Conservation (phyloP, 2,113 vertebrate species). For the Egretta garzetta region DNA sequence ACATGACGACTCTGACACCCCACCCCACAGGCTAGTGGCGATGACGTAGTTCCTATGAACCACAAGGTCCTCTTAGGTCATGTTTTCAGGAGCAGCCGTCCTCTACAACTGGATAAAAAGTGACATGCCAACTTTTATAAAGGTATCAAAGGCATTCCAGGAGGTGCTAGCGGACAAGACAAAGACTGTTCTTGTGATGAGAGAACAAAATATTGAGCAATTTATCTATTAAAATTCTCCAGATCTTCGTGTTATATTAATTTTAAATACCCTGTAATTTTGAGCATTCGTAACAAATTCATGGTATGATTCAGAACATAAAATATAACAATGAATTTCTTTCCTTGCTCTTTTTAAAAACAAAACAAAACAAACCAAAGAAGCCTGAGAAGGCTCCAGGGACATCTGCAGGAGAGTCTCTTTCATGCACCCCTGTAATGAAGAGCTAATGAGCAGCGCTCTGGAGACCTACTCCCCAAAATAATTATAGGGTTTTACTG, state of each 20-base stretch:
- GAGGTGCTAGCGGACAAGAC: neutral
- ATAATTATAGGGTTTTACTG: neutral
- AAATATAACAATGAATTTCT: neutral
- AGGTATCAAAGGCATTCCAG: neutral
- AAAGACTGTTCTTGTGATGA: neutral
- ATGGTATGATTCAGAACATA: neutral
- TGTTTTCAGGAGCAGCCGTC: neutral
- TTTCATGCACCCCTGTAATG: neutral
- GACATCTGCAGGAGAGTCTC: neutral
- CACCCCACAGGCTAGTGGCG: rapidly evolving
- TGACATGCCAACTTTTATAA: neutral
- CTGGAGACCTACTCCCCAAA: neutral
- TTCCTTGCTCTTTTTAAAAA: neutral
- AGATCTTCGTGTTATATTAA: neutral
- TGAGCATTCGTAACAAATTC: neutral
- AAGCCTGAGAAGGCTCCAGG: neutral
- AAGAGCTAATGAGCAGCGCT: neutral
- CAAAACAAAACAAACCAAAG: neutral
- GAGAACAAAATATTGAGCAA: neutral
- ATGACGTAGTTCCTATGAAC: neutral
- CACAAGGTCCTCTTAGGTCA: neutral
- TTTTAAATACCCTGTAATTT: neutral
- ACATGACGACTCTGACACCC: neutral
- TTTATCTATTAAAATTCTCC: neutral
- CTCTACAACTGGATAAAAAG: neutral